A percentile compares a stretch with the other conserved stretches of the same genome.
These are phyloP conservation scores for Ennomos erosarius DNA, from an alignment of 2,888 invertebrate species.

Conservation along the genomic window DNA sequence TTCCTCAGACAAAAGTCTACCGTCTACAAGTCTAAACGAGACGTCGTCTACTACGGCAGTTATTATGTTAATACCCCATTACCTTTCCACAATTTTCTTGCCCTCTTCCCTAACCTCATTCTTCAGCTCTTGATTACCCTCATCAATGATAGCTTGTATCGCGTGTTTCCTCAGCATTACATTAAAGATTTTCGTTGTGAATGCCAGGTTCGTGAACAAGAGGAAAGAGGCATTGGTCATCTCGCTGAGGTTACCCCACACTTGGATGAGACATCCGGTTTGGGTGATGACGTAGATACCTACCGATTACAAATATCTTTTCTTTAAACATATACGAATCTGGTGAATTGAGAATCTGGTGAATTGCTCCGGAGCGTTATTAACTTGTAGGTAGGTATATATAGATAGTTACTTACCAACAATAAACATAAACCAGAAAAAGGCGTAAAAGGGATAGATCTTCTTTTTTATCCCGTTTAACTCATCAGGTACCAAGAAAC, in stretches of 20 bases:
- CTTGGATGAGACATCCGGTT: constrained; percentile 62
- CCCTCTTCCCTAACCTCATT: constrained; percentile 47
- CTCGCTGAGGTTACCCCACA: constrained; percentile 64
- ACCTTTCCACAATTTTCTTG: constrained; percentile 56
- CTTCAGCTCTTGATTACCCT: constrained; percentile 49
- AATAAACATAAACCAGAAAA: constrained; percentile 43
- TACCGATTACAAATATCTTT: constrained; percentile 28
- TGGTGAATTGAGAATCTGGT: too few species aligned
- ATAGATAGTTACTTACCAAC: constrained; percentile 40
- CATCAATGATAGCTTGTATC: constrained; percentile 53
- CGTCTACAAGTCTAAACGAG: too few species aligned
- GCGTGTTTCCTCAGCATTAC: constrained; percentile 45
- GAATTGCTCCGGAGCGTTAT: too few species aligned
- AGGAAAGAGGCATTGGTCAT: constrained; percentile 67
- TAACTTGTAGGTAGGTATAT: too few species aligned
- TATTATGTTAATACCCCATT: neutral
- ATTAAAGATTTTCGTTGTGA: constrained; percentile 58
- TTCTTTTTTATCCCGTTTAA: constrained; percentile 13
- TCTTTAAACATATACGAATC: too few species aligned
- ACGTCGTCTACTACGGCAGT: too few species aligned
- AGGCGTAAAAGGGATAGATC: constrained; percentile 35
- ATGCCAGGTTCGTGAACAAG: constrained; percentile 63
- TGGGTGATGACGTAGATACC: constrained; percentile 67
- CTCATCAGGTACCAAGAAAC: constrained; percentile 38
- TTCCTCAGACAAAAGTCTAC: too few species aligned